Evolutionary conservation across 2,113 vertebrate genomes (phyloP), one percentile per base, ranked within the genome.

Genomic region (rat (Rattus norvegicus)): DNA sequence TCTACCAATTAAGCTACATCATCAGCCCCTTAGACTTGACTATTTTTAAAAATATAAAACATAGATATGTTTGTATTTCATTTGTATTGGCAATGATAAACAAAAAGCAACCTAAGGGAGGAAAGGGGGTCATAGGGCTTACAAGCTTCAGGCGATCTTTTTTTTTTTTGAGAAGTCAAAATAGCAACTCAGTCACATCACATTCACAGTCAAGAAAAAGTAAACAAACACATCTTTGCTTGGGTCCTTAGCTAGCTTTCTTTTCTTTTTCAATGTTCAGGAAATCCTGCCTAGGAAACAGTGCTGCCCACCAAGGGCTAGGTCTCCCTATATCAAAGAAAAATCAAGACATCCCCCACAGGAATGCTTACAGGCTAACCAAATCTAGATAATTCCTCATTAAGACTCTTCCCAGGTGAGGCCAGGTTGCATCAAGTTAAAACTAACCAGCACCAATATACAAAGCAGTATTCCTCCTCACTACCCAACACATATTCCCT

Each of bases 381-480:
- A 61, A 36, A 61, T 14, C 54, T 3, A 59, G 54, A n/a, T 11
- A 61, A 39, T 36, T 36, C 54, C 22, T 59, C 20, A 26, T 24
- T 61, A 36, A 61, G 54, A 4, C 12, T 47, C 80, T 39, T 83
- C 36, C 54, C 54, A 83, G 54, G 80, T 59, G 22, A 36, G n/a
- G 59, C 54, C 39, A 39, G 36, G 36, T 14, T 81, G 33, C 22
- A 33, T 56, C 33, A n/a, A 81, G 54, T 24, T 61, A 61, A 61
- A 39, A 83, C 54, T 39, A 61, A 61, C 11, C 54, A 92, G 43
- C 95, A 92, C 7, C 83, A 85, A 91, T 63, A 86, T 13, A 95
- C 86, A 96, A 28, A 96, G 93, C 54, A 92, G 7, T 85, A 93
- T 96, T 92, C 61, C 56, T 94, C 1, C 0, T 69, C 67, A 92